Percentiles rank a stretch among this genome's conserved stretches.
Conservation (phyloP, 1,140 invertebrate genomes). For the Tetragonula clypearis region DNA sequence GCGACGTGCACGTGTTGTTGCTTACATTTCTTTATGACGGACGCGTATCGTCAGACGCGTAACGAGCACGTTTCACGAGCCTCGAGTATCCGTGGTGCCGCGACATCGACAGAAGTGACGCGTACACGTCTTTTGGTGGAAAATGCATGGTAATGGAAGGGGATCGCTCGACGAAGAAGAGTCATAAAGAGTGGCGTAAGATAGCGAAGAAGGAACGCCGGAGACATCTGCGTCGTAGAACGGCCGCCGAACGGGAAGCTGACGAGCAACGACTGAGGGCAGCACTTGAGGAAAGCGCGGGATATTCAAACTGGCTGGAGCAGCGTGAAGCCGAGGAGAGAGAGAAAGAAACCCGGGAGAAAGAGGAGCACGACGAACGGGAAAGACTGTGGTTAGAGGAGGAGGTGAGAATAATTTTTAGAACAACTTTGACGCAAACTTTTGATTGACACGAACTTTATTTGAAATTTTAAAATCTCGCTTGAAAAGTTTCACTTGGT, state of each 20-base stretch:
- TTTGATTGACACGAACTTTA: not conserved
- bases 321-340: slow-evolving; percentile 78
- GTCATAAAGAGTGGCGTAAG: slow-evolving; percentile 84
- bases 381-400: slow-evolving; percentile 77
- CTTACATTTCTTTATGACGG: not conserved
- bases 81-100: not conserved
- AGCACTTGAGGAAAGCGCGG: slow-evolving; percentile 65
- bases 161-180: not conserved
- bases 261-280: slow-evolving; percentile 67
- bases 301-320: slow-evolving; percentile 80
- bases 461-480: not conserved
- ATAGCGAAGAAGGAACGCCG: slow-evolving; percentile 84
- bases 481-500: no score
- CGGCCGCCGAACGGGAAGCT: slow-evolving; percentile 76
- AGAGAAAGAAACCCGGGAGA: slow-evolving; percentile 76
- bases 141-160: slow-evolving; percentile 49
- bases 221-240: slow-evolving; percentile 80
- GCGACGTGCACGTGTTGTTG: slow-evolving; percentile 44
- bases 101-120: not conserved
- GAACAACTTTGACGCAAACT: not conserved
- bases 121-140: not conserved
- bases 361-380: slow-evolving; percentile 77
- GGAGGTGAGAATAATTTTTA: slow-evolving; percentile 76
- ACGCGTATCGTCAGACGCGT: not conserved
- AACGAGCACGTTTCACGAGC: not conserved